Evolutionary conservation across 1,140 invertebrate genomes (phyloP), one percentile per base, ranked within the genome.

Genomic region (Gryllus bimaculatus): DNA sequence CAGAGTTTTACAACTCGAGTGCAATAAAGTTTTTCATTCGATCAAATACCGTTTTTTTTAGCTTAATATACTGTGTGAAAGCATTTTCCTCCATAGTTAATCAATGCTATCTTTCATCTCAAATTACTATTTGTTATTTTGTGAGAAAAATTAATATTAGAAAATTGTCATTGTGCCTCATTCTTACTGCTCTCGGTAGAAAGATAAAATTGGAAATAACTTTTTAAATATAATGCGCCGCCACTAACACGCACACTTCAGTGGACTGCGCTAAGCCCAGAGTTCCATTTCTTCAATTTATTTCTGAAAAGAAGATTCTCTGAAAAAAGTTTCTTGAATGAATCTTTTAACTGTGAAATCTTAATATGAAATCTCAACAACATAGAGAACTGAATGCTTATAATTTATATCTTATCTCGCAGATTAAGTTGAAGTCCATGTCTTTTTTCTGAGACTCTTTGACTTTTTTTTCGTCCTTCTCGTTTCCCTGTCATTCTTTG

Each of bases 281-380:
- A 66, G 18, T 66, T 66, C 54, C 18, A 10, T 66, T 66, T 66
- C 54, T 66, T 66, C 54, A 66, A 66, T 66, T 66, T 66, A 66
- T 66, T 66, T 18, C 54, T 10, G 54, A 66, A 18, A 66, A 66
- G 54, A 66, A 18, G 54, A 66, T 66, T 3, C 54, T 18, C 10
- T 66, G 10, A 66, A 66, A 66, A 66, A 66, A 18, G 26, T 39
- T 66, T 66, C 54, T 18, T 66, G 54, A 66, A 66, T 66, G 54
- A 66, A 66, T 66, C 54, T 66, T 66, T 66, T 66, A 13, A 66
- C 10, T 13, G 10, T 66, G 54, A 66, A 66, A 66, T 66, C 54
- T 66, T 66, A 66, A 66, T 66, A 66, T 66, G 54, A 66, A 66
- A 66, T 66, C 54, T 66, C 54, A 66, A 66, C 54, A 66, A 18